Base-by-base conservation (phyloP, 2,888 invertebrate species). In the Tupiocoris notatus region DNA sequence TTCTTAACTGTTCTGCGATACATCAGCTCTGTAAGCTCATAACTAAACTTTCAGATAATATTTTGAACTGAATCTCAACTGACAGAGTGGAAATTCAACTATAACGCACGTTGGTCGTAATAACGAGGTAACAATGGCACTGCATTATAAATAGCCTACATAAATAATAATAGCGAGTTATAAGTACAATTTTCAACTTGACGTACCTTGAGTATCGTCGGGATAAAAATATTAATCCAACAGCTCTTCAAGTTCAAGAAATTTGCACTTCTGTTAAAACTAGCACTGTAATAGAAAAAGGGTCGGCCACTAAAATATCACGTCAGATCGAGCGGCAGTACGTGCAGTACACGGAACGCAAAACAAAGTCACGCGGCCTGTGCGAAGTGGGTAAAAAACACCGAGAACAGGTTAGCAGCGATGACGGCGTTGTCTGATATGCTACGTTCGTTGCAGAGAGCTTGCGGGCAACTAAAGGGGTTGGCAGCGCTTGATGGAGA, bases 401-500 rank as follows among this genome's bases (percentile, higher is more conserved):
- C 70, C 70, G 70, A 58, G 70, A 70, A 59, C 70, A 23, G 70
- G 59, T 70, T 58, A 39, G 39, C 39, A 7, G 70, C 70, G 63
- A 21, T 20, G 22, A 63, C 23, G 3, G 3, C 63, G 22, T 7
- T 18, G 39, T 39, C 39, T 70, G 70, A 67, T 67, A 57, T 20
- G 18, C 23, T 70, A 63, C 62, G 63, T n/a, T 18, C 16, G 22
- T 21, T 23, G 62, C 63, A 39, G 63, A 57, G 59, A 62, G 54
- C 63, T 73, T 61, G 62, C 73, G 73, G 58, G 21, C 73, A 57
- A 73, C 73, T 73, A 62, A 73, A 62, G 73, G 73, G 73, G 73
- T 73, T 73, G 73, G 54, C 61, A 12, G 39, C 39, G 39, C 39
- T 39, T 12, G 39, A 62, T 25, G 24, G 73, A 9, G 54, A 59